phyloP scores from a whole-genome alignment of 2,113 vertebrate genomes.

The Bujurquina vittata region DNA sequence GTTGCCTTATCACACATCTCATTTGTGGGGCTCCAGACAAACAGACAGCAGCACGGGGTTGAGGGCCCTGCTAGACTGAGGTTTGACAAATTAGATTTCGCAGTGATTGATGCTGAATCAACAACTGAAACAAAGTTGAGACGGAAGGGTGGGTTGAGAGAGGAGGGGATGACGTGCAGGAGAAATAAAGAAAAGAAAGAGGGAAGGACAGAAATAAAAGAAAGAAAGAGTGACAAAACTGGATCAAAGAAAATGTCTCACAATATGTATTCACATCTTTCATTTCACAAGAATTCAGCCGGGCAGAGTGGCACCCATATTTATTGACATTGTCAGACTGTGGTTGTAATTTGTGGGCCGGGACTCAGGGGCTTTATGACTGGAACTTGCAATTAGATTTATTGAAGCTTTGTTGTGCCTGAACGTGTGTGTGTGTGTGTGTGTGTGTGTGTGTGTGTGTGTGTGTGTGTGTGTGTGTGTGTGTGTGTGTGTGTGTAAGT shows the following conservation, averaged over 20 bases:
- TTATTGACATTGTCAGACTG: slow-evolving; percentile 65
- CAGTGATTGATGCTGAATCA: slow-evolving; percentile 73
- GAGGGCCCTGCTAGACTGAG: slow-evolving; percentile 61
- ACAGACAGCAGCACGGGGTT: slow-evolving; percentile 65
- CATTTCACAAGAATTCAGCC: slow-evolving; percentile 36
- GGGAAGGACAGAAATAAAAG: background rate
- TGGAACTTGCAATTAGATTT: slow-evolving; percentile 67
- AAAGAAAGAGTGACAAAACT: background rate
- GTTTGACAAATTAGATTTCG: slow-evolving; percentile 76
- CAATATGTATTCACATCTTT: slow-evolving; percentile 51
- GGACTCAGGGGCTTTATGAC: slow-evolving; percentile 51
- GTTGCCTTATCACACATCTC: slow-evolving; percentile 77
- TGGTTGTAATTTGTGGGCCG: slow-evolving; percentile 64
- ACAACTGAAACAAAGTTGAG: slow-evolving; percentile 60
- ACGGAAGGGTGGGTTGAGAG: slow-evolving; percentile 15
- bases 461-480: slow-evolving; percentile 24
- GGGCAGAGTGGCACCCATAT: slow-evolving; percentile 43
- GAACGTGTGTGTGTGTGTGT: slow-evolving; percentile 24
- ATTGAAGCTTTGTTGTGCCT: slow-evolving; percentile 49
- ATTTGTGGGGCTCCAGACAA: slow-evolving; percentile 71
- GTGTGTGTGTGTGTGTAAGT: slow-evolving; percentile 35
- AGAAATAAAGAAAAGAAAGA: slow-evolving; percentile 3
- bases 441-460: slow-evolving; percentile 35
- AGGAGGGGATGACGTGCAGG: slow-evolving; percentile 8
- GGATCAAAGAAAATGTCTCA: slow-evolving; percentile 40